These are phyloP conservation scores for Eumeta japonica DNA, from an alignment of 1,140 invertebrate species.

Conservation along the genomic window DNA sequence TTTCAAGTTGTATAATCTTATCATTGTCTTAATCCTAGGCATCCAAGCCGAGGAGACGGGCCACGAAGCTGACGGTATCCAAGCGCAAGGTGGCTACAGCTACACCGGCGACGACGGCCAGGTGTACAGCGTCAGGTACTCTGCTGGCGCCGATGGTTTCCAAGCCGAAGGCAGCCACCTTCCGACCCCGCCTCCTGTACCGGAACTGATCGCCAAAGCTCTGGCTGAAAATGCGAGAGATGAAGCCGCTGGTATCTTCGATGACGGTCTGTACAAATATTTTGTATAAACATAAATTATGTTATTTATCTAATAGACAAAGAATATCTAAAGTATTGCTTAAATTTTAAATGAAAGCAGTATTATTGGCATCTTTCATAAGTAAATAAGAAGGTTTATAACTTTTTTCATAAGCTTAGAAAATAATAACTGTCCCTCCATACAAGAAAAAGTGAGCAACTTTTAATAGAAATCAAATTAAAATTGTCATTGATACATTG, in stretches of 20 bases:
- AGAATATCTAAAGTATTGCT: no score
- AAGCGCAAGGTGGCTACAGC: slow-evolving; percentile 61
- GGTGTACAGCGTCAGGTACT: slow-evolving; percentile 62
- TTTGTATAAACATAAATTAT: no score
- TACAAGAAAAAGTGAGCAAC: no score
- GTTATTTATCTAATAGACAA: no score
- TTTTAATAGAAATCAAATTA: no score
- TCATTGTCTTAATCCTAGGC: slow-evolving; percentile 23
- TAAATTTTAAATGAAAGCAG: no score
- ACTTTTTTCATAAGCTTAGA: no score
- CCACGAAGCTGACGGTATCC: slow-evolving; percentile 56
- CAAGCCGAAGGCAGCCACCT: slow-evolving; percentile 61
- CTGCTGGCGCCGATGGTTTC: slow-evolving; percentile 59
- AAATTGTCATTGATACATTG: no score
- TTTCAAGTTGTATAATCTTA: no score
- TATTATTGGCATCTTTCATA: no score
- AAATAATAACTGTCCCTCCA: no score
- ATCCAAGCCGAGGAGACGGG: slow-evolving; percentile 42
- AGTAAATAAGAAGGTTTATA: no score
- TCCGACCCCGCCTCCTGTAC: slow-evolving; percentile 67
- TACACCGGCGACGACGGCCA: slow-evolving; percentile 68
- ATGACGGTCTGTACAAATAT: slow-evolving; percentile 32
- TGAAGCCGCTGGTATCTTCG: slow-evolving; percentile 39
- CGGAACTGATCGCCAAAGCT: slow-evolving; percentile 63
- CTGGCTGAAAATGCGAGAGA: slow-evolving; percentile 58